Percentiles rank a stretch among this genome's conserved stretches.
Evolutionary conservation across 1,140 invertebrate species (phyloP).

Genomic region (Meloidogyne exigua): DNA sequence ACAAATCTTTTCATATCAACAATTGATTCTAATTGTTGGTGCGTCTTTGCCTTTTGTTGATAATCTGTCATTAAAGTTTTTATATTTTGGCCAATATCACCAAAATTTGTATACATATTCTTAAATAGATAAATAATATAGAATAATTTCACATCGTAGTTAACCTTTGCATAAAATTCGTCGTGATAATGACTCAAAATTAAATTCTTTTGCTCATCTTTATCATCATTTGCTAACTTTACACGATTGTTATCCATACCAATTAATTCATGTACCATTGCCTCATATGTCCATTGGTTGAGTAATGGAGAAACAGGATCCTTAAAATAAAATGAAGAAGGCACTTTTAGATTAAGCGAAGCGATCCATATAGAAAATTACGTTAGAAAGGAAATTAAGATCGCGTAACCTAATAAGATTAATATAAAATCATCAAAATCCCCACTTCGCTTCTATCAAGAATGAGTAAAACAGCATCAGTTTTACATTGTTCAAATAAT

Average conservation of each 20-base stretch:
- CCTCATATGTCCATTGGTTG: conserved; percentile 99
- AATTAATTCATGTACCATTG: conserved; percentile 96
- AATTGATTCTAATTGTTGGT: conserved; percentile 92
- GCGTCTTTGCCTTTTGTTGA: conserved; percentile 88
- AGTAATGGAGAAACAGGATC: conserved; percentile 92
- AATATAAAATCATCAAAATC: conserved; percentile 78
- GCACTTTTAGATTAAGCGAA: too few relatives aligned
- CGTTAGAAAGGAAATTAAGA: too few relatives aligned
- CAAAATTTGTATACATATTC: conserved; percentile 94
- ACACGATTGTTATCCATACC: conserved; percentile 92
- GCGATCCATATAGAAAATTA: too few relatives aligned
- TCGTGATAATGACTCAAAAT: conserved; percentile 92
- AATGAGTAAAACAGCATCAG: conserved; percentile 45
- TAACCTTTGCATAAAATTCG: conserved; percentile 89
- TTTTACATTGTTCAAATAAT: conserved; percentile 55
- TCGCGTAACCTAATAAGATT: too few relatives aligned
- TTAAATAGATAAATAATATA: conserved; percentile 63
- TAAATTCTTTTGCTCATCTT: conserved; percentile 71
- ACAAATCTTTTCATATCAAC: conserved; percentile 98
- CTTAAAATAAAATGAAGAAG: too few relatives aligned
- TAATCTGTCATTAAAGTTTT: conserved; percentile 96
- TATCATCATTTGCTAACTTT: conserved; percentile 79
- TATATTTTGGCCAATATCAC: conserved; percentile 94
- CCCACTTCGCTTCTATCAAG: conserved; percentile 47
- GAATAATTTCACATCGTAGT: conserved; percentile 30